Percentiles rank a stretch among this genome's conserved stretches.
Conservation (phyloP, 2,888 invertebrate genomes). For the Tortricodes alternella region DNA sequence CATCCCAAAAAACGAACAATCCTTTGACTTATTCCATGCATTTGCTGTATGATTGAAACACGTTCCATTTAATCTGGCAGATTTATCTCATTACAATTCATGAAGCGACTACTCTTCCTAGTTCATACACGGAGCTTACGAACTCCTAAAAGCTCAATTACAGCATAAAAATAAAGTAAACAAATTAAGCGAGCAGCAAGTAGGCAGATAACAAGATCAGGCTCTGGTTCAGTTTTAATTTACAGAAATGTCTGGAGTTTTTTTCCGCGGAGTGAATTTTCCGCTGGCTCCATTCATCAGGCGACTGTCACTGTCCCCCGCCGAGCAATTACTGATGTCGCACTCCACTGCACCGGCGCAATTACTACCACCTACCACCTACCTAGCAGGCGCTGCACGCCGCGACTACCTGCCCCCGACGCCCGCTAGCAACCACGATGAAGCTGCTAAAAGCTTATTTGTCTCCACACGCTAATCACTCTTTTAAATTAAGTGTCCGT, state of each 20-base stretch:
- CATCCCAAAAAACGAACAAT: too few species aligned
- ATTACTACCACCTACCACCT: conserved; percentile 56
- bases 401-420: neutral
- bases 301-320: conserved; percentile 66
- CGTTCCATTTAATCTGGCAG: too few species aligned
- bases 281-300: conserved; percentile 72
- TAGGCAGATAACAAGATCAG: conserved; percentile 56
- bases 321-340: conserved; percentile 76
- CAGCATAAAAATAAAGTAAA: conserved; percentile 30
- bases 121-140: neutral
- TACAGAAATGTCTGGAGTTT: conserved; percentile 63
- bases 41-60: too few species aligned
- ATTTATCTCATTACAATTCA: too few species aligned
- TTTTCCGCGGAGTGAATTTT: conserved; percentile 63
- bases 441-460: conserved; percentile 12
- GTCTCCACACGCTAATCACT: conserved; percentile 2
- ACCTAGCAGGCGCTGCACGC: conserved; percentile 22
- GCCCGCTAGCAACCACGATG: neutral
- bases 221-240: conserved; percentile 64
- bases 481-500: neutral
- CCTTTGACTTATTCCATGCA: too few species aligned
- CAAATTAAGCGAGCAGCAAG: conserved; percentile 32
- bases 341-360: conserved; percentile 65
- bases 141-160: conserved; percentile 16
- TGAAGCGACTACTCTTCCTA: too few species aligned